Base-by-base conservation (phyloP, 1,140 invertebrate species). In the Anoplolepis gracilipes region DNA sequence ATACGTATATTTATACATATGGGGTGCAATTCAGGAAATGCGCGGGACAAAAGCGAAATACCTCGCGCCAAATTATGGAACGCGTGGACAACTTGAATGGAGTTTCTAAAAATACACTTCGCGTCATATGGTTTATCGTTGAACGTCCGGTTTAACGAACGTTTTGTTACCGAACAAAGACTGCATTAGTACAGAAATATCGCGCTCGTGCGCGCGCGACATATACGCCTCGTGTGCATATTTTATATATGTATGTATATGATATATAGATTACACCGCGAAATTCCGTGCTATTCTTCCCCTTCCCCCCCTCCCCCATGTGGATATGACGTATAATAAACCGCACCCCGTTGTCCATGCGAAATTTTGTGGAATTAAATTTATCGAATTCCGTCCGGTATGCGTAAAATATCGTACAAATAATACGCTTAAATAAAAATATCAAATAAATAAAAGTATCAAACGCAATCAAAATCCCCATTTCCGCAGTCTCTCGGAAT, bases 71-170 rank as follows among this genome's bases (percentile, higher is more conserved):
- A 82, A 82, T 82, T 82, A 82, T 82, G 36, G 28, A 55, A 82
- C 67, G 67, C 55, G 33, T 53, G 49, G 49, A 10, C 53, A 53
- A 82, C 67, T 65, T 61, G 59, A 82, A 82, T 82, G 72, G 53
- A 49, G 59, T 30, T 67, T 28, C 78, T 72, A 82, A 82, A 82
- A 82, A 82, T 82, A 82, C 36, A 70, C 33, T 73, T 82, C 53
- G 53, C 78, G 78, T 82, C 78, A 82, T 82, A 73, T 72, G 36
- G 67, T 82, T 82, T 82, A 82, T 73, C 53, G 78, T 4, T 19
- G n/a, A 42, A 72, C 78, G 67, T 82, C 78, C 78, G 36, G 78
- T 82, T 82, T 82, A 82, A 82, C 67, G 65, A 82, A 69, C 64
- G 77, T 79, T 79, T 79, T 79, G 62, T 79, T 69, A 33, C 49